A percentile compares a stretch with the other conserved stretches of the same genome.
Conservation (phyloP, 2,888 invertebrate genomes). For the Ferrisia virgata region DNA sequence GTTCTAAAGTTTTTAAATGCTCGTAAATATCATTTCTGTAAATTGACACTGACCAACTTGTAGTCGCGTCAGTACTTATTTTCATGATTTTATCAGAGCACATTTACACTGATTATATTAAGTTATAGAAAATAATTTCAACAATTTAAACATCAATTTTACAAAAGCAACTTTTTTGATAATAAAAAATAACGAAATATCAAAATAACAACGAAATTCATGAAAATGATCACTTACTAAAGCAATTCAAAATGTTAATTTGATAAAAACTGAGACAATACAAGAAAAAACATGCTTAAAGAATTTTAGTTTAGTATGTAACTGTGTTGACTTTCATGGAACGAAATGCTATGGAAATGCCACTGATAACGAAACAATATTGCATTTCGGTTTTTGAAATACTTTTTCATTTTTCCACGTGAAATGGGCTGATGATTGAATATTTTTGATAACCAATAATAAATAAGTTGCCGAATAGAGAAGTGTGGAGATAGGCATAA, state of each 20-base stretch:
- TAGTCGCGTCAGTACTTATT: neutral
- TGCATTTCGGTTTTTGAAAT: neutral
- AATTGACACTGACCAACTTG: neutral
- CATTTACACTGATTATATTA: neutral
- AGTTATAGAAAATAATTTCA: neutral
- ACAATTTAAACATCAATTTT: neutral
- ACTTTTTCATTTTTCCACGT: too few relatives aligned
- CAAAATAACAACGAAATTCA: neutral
- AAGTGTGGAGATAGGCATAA: neutral
- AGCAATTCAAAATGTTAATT: neutral
- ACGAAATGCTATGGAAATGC: neutral
- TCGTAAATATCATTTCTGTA: slow-evolving; percentile 38
- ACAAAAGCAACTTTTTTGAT: neutral
- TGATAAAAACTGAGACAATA: neutral
- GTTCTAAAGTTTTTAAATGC: slow-evolving; percentile 24
- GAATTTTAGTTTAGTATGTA: neutral
- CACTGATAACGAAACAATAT: neutral
- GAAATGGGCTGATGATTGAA: too few relatives aligned
- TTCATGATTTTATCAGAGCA: slow-evolving; percentile 13
- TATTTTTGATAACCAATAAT: too few relatives aligned
- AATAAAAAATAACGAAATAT: neutral
- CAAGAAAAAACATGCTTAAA: neutral
- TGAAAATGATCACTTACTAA: neutral
- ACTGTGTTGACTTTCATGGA: neutral
- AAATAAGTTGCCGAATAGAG: neutral